A percentile compares a stretch with the other conserved stretches of the same genome.
phyloP scores from a whole-genome alignment of 2,888 invertebrate genomes.

The Drosophila yooni region DNA sequence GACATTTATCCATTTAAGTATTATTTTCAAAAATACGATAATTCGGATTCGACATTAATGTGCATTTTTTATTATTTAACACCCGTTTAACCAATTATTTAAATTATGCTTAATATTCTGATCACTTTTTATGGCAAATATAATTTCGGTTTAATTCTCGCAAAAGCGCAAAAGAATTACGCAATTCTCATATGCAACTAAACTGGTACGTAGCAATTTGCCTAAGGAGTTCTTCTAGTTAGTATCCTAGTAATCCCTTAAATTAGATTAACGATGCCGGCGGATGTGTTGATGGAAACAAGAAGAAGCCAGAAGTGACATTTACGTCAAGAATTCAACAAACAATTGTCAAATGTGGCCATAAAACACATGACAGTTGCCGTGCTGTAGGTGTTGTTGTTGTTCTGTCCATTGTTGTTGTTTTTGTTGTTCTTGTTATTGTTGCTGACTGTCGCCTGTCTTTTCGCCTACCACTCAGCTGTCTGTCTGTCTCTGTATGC shows the following conservation, averaged over 20 bases:
- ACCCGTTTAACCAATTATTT: neutral
- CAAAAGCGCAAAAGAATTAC: slow-evolving; percentile 14
- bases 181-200: slow-evolving; percentile 23
- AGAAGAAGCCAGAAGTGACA: slow-evolving; percentile 55
- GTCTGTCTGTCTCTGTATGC: slow-evolving; percentile 19
- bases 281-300: slow-evolving; percentile 31
- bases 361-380: slow-evolving; percentile 78
- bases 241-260: slow-evolving; percentile 42
- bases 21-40: neutral
- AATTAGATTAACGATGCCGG: slow-evolving; percentile 66
- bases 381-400: neutral
- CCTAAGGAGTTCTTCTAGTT: slow-evolving; percentile 43
- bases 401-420: slow-evolving; percentile 6
- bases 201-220: slow-evolving; percentile 59
- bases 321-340: slow-evolving; percentile 79
- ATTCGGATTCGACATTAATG: neutral
- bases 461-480: slow-evolving; percentile 49
- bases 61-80: neutral
- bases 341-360: slow-evolving; percentile 82
- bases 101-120: neutral
- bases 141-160: neutral
- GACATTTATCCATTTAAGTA: neutral
- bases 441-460: slow-evolving; percentile 40
- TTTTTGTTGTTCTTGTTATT: slow-evolving; percentile 18
- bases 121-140: neutral